Conservation (phyloP, 2,113 vertebrate species). For the Prunella himalayana region DNA sequence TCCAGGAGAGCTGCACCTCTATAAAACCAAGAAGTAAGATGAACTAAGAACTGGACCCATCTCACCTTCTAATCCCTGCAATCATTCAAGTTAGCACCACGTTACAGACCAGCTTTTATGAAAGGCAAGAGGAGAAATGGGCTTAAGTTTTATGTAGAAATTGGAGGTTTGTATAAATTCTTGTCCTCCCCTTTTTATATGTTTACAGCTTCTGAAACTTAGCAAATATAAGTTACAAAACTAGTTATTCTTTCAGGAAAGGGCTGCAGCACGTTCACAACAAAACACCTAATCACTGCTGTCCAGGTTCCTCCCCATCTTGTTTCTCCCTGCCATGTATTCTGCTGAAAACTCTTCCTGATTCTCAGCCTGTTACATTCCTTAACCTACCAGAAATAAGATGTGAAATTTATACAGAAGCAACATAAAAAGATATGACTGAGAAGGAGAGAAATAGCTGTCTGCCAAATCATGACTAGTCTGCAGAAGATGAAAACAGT, state of each 20-base stretch:
- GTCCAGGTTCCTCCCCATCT: background rate
- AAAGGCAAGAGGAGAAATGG: background rate
- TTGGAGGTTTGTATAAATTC: background rate
- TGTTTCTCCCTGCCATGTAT: background rate
- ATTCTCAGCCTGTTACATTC: background rate
- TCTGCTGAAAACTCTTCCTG: background rate
- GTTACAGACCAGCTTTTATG: background rate
- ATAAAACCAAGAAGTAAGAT: conserved; percentile 3
- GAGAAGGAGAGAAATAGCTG: background rate
- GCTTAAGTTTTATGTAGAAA: conserved; percentile 4
- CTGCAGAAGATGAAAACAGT: background rate
- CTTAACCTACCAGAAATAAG: background rate
- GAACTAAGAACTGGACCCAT: background rate
- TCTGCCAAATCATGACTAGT: background rate
- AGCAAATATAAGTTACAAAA: background rate
- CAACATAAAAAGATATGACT: background rate
- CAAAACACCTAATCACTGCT: background rate
- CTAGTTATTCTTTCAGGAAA: background rate
- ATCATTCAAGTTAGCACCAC: conserved; percentile 4
- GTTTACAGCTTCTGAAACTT: background rate
- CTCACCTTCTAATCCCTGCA: conserved; percentile 10
- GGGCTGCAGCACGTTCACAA: background rate
- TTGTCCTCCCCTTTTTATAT: background rate
- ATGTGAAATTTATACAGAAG: background rate
- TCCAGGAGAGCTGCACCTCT: background rate